These are phyloP conservation scores for Oreonectes daqikongensis DNA, from an alignment of 2,797 vertebrate genomes.

Conservation along the genomic window DNA sequence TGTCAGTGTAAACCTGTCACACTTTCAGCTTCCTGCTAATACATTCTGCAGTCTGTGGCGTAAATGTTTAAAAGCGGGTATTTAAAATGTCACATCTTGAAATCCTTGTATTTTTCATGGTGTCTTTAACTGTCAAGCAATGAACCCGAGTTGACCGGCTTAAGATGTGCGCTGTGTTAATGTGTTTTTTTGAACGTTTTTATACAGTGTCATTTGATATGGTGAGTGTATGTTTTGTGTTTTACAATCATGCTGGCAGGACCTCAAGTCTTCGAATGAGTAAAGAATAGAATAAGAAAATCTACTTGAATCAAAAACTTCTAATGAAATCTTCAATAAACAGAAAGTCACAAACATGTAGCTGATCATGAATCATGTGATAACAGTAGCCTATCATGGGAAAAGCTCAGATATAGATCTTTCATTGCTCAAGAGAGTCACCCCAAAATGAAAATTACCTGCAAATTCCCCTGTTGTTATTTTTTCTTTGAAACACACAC, in stretches of 20 bases:
- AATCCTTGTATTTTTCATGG: constrained; percentile 40
- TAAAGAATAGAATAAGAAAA: constrained; percentile 17
- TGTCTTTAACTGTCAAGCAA: constrained; percentile 22
- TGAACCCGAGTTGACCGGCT: constrained; percentile 27
- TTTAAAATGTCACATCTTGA: constrained; percentile 60
- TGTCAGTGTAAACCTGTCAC: constrained; percentile 53
- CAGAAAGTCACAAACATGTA: neutral
- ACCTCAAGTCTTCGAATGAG: constrained; percentile 13
- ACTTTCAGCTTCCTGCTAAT: constrained; percentile 44
- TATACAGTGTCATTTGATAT: constrained; percentile 27
- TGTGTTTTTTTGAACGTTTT: constrained; percentile 5
- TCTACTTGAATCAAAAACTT: constrained; percentile 14
- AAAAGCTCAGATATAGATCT: neutral
- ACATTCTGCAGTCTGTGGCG: constrained; percentile 53
- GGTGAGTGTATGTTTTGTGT: constrained; percentile 37
- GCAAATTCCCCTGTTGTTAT: too few relatives aligned
- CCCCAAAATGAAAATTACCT: too few relatives aligned
- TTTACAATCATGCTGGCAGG: constrained; percentile 27
- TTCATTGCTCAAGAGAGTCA: neutral
- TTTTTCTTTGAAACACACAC: too few relatives aligned
- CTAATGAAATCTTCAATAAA: constrained; percentile 25
- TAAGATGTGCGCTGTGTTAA: constrained; percentile 14
- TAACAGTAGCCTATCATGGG: too few relatives aligned
- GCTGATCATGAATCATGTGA: too few relatives aligned
- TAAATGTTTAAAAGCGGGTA: constrained; percentile 58